Evolutionary conservation across 2,797 vertebrate species (phyloP).

Genomic region (Leptatherina wallacei): DNA sequence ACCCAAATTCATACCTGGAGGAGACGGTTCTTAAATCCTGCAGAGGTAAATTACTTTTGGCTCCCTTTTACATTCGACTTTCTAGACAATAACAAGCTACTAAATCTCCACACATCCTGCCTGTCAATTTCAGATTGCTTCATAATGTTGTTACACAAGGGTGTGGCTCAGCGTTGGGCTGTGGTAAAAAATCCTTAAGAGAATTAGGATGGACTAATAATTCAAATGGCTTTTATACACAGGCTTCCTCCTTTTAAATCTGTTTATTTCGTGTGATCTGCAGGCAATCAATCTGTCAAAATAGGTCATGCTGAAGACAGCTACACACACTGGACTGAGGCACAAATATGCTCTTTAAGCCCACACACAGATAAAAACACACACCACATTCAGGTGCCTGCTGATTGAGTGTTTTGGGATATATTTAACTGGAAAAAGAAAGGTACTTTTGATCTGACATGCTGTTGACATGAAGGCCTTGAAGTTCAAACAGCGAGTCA

Average conservation of each 20-base stretch:
- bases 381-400: conserved; percentile 8
- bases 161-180: conserved; percentile 55
- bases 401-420: conserved; percentile 8
- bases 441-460: conserved; percentile 17
- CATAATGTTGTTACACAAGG: conserved; percentile 61
- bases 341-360: conserved; percentile 20
- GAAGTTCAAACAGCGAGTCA: conserved; percentile 43
- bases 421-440: conserved; percentile 35
- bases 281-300: conserved; percentile 30
- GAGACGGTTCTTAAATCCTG: not conserved
- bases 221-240: conserved; percentile 25
- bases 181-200: conserved; percentile 36
- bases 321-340: conserved; percentile 29
- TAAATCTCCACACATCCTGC: conserved; percentile 57
- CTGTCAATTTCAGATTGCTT: conserved; percentile 55
- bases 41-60: not conserved
- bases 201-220: conserved; percentile 44
- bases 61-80: conserved; percentile 26
- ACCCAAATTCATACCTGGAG: not conserved
- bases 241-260: conserved; percentile 28
- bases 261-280: conserved; percentile 39
- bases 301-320: conserved; percentile 42
- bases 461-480: conserved; percentile 44
- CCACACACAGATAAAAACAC: conserved; percentile 25
- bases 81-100: conserved; percentile 35